Base-by-base conservation (phyloP, 2,888 invertebrate species). In the Morpho deidamia region DNA sequence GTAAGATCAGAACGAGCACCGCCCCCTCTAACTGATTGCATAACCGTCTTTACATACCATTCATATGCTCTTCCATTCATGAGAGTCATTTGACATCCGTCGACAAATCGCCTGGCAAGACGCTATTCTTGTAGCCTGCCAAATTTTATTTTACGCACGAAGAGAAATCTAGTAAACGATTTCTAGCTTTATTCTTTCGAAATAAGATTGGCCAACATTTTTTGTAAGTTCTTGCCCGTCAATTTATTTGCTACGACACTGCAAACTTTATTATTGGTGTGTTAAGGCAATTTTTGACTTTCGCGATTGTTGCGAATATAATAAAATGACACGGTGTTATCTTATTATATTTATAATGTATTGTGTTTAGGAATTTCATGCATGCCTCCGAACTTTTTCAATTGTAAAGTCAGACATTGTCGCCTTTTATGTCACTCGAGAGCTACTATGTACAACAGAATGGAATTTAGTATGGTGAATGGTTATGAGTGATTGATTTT, bases 11-110 rank as follows among this genome's bases (percentile, higher is more conserved):
- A 35, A 50, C 56, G 39, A 55, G 70, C 66, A 71, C 79, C 86
- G 81, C 86, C 87, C 76, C 58, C 78, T 75, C 75, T 84, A 85
- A 84, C 83, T 80, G 82, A 84, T 87, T 87, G 86, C 85, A 78
- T 83, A 83, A 87, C 81, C 76, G 75, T 72, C 70, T 68, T 71
- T 67, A 64, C 65, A 58, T 65, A 62, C 67, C 66, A 67, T 74
- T 74, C 64, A 65, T 56, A 58, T 56, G 68, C 70, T 67, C 32
- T 11, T 68, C 68, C 74, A 67, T 67, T 64, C 71, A 70, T 72
- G 70, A 62, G 68, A 67, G 67, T 71, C 76, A 72, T 83, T 82
- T 78, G 81, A 81, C 77, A 79, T 77, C 76, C 78, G 78, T 83
- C 83, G 83, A 83, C 84, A 85, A 86, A 86, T 84, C 80, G 77